Evolutionary conservation across 2,797 vertebrate species (phyloP), one percentile per base, ranked within the genome.

Genomic region (Hapalemur alaotrensis): DNA sequence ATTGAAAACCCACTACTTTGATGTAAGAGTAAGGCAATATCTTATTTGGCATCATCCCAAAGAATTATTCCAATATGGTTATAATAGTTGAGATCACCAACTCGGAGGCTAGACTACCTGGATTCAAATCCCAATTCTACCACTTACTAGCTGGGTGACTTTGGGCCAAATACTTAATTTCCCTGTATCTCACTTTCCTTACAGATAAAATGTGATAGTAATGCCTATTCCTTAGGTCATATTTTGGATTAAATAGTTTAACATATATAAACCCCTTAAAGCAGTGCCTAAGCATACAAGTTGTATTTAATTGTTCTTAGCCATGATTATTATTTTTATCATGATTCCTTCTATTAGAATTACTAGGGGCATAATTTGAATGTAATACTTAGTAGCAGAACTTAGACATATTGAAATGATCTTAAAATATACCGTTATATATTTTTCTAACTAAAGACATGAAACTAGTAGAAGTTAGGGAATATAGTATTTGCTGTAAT

Each of bases 381-480:
- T 78, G 69, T 23, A 93, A 59, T 70, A 5, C 2, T 80, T 82
- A 89, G 30, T 83, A 52, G 95, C 35, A 15, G 14, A 93, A 90
- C 41, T 87, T 25, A 96, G 23, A 81, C 23, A 59, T 4, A 72
- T 4, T 67, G 28, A 93, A 93, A 73, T 54, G 15, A 89, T 94
- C 2, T 25, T 65, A 89, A 94, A 84, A 91, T 85, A 73, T 52
- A 80, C 4, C 67, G 7, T 35, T 48, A 79, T 4, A 35, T 50
- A 54, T 73, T 81, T 80, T 82, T 79, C 73, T 84, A 96, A 78
- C 87, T 65, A 95, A 87, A 87, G 23, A 50, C 54, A 67, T 43
- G 17, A 17, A 90, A 87, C 9, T 4, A 67, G 9, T 70, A 32
- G 59, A 81, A 82, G 5, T 50, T 82, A 85, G 70, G n/a, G 18